Evolutionary conservation across 2,113 vertebrate genomes (phyloP).

Genomic region (Gallinago media): DNA sequence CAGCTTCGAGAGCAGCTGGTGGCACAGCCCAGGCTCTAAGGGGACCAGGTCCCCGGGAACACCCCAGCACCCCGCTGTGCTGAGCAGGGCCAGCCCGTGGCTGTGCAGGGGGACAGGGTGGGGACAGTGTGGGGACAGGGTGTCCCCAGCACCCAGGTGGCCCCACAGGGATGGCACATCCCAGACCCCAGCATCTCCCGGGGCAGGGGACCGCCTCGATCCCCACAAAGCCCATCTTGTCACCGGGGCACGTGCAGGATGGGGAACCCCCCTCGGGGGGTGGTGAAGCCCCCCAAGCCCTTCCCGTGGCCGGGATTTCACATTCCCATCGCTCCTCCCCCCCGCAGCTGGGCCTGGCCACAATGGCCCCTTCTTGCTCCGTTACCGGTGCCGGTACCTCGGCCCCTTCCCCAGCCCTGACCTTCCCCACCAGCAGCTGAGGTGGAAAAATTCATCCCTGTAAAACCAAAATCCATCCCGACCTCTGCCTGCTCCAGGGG

Average conservation of each 20-base stretch:
- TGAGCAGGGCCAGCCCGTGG: background rate
- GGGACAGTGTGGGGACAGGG: background rate
- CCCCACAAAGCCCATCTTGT: background rate
- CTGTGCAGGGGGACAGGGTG: background rate
- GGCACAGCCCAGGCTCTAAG: background rate
- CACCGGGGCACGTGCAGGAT: background rate
- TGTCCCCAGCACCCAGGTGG: background rate
- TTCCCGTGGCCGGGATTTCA: background rate
- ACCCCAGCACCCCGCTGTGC: fast-evolving
- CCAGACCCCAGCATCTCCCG: background rate
- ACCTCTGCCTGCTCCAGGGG: background rate
- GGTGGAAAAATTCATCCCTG: background rate
- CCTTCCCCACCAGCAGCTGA: background rate
- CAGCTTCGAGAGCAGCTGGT: background rate
- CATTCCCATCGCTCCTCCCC: background rate
- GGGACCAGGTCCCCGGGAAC: fast-evolving
- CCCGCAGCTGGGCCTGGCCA: constrained; percentile 4
- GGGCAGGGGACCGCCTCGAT: fast-evolving
- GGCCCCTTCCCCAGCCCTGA: background rate
- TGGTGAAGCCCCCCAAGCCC: background rate
- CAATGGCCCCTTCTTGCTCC: constrained; percentile 62
- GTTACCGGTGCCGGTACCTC: background rate
- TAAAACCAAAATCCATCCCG: background rate
- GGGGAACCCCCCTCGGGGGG: background rate
- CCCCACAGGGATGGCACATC: fast-evolving